phyloP scores from a whole-genome alignment of 2,888 invertebrate genomes.

The Polydrusus pterygomalis region DNA sequence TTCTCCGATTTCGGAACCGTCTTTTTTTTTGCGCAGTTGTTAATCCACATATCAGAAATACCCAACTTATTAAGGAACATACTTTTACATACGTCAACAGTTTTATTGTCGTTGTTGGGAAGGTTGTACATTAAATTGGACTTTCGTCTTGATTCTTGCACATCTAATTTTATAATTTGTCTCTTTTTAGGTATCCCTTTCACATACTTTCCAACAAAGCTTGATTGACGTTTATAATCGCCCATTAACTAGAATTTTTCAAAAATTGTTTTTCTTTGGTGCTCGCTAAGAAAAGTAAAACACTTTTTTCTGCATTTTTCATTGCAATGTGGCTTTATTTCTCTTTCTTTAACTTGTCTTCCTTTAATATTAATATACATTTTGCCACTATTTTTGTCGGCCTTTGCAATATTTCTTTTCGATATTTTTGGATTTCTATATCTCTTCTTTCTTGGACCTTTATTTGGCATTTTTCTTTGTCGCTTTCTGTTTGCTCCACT shows the following conservation, averaged over 20 bases:
- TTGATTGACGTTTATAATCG: constrained; percentile 5
- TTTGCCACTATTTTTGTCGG: background rate
- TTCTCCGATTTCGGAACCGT: background rate
- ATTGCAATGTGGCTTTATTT: constrained; percentile 1
- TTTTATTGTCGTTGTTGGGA: background rate
- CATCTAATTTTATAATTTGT: background rate
- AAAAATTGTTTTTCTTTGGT: constrained; percentile 1
- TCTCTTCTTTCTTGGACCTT: background rate
- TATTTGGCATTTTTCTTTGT: constrained; percentile 1
- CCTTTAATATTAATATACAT: background rate
- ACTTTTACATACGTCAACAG: constrained; percentile 30
- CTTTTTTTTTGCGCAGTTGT: constrained; percentile 28
- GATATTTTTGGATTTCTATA: background rate
- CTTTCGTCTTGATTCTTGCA: background rate
- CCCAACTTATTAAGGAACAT: constrained; percentile 25
- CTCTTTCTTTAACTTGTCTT: background rate
- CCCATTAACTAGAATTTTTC: background rate
- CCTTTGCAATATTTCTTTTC: constrained; percentile 5
- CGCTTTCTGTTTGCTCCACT: background rate
- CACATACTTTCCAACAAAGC: constrained; percentile 2
- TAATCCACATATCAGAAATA: constrained; percentile 22
- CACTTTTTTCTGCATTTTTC: background rate
- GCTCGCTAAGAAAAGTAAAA: background rate
- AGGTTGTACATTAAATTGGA: background rate
- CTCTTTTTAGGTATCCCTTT: constrained; percentile 1